Evolutionary conservation across 2,888 invertebrate species (phyloP).

Genomic region (Caenorhabditis uteleia): DNA sequence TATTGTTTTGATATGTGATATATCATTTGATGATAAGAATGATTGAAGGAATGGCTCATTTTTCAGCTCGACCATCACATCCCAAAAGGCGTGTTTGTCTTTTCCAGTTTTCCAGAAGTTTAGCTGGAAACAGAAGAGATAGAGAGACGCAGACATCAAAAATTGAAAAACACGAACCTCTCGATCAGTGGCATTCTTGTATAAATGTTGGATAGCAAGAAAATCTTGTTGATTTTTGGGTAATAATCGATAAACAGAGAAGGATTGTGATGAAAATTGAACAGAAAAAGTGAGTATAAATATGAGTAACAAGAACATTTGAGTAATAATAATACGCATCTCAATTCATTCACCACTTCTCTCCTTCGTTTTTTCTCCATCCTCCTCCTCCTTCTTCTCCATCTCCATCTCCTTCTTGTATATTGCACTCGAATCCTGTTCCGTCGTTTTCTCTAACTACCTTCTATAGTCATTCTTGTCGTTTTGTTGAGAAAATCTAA

Average conservation of each 20-base stretch:
- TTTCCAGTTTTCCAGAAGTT: slow-evolving; percentile 76
- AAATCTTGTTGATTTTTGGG: slow-evolving; percentile 38
- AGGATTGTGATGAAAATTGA: slow-evolving; percentile 6
- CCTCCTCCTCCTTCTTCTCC: slow-evolving; percentile 8
- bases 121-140: slow-evolving; percentile 45
- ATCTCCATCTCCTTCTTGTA: slow-evolving; percentile 9
- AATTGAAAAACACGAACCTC: slow-evolving; percentile 30
- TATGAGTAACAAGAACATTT: not conserved
- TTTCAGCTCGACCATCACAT: slow-evolving; percentile 79
- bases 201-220: slow-evolving; percentile 35
- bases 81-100: slow-evolving; percentile 73
- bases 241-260: slow-evolving; percentile 42
- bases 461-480: no score
- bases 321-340: not conserved
- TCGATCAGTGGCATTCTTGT: slow-evolving; percentile 40
- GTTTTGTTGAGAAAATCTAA: no score
- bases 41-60: slow-evolving; percentile 34
- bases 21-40: slow-evolving; percentile 34
- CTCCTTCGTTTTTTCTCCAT: slow-evolving; percentile 2
- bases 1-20: slow-evolving; percentile 59
- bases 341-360: slow-evolving; percentile 11
- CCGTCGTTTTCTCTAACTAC: no score
- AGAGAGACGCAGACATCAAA: not conserved
- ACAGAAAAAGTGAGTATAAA: not conserved
- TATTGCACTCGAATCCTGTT: slow-evolving; percentile 22